Percentiles rank a stretch among this genome's conserved stretches.
Conservation (phyloP, 2,113 vertebrate species). For the Oreochromis tanganicae region DNA sequence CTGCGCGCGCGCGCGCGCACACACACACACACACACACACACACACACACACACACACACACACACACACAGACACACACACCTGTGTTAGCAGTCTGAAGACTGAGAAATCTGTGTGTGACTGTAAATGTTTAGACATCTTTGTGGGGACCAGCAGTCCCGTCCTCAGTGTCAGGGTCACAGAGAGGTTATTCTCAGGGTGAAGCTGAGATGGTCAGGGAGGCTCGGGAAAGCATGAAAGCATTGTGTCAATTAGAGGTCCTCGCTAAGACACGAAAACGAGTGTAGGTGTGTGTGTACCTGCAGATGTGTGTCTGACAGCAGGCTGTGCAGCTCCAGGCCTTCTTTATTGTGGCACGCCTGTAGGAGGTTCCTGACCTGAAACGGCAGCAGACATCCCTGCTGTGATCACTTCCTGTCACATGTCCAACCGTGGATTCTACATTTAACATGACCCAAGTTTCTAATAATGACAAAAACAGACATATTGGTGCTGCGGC, state of each 20-base stretch:
- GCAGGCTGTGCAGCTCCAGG: constrained; percentile 83
- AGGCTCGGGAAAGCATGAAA: rapidly evolving
- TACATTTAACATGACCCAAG: not conserved
- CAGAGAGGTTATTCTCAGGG: not conserved
- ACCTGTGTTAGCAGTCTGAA: too few relatives aligned
- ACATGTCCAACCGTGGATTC: not conserved
- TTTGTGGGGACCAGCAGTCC: not conserved
- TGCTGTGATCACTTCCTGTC: not conserved
- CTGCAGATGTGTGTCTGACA: constrained; percentile 86
- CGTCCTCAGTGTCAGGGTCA: not conserved
- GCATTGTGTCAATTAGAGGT: rapidly evolving
- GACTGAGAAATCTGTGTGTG: not conserved
- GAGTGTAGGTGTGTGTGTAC: constrained; percentile 52
- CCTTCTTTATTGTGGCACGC: constrained; percentile 86
- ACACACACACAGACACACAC: rapidly evolving
- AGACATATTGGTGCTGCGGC: not conserved
- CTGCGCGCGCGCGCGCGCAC: too few relatives aligned
- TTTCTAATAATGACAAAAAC: not conserved
- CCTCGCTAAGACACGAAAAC: not conserved
- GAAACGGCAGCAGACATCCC: not conserved
- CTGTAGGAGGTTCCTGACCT: constrained; percentile 86
- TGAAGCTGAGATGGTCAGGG: not conserved
- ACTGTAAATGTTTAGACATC: not conserved
- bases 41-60: rapidly evolving
- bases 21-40: rapidly evolving